Evolutionary conservation across 2,113 vertebrate species (phyloP).

Genomic region (Agelaius phoeniceus): DNA sequence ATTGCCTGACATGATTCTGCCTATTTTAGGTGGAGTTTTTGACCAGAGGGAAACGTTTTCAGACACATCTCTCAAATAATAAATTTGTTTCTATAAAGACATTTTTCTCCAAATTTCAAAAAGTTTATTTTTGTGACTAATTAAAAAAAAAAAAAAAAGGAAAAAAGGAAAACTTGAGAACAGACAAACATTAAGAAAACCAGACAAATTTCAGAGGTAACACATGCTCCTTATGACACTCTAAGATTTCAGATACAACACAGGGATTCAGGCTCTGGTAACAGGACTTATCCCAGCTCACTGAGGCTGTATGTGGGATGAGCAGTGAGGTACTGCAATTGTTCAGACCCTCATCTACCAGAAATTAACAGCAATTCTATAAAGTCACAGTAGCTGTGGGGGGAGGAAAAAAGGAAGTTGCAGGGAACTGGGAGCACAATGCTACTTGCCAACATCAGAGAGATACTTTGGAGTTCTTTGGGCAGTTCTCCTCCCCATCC

Average conservation of each 20-base stretch:
- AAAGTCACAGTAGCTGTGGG: background rate
- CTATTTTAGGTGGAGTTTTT: background rate
- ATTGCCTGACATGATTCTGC: background rate
- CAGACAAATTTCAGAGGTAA: conserved; percentile 55
- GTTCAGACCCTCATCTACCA: background rate
- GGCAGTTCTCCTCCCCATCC: background rate
- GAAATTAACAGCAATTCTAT: background rate
- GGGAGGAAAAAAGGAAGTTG: background rate
- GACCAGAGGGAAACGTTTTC: background rate
- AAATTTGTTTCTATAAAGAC: conserved; percentile 19
- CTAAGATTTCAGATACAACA: conserved; percentile 46
- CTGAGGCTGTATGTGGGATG: background rate
- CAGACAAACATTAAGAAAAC: conserved; percentile 59
- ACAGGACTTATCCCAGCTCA: conserved; percentile 12
- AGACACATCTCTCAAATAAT: background rate
- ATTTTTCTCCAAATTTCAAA: conserved; percentile 74
- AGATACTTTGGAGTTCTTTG: conserved; percentile 2
- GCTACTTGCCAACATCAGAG: conserved; percentile 10
- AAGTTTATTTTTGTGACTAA: conserved; percentile 74
- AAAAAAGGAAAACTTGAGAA: conserved; percentile 34
- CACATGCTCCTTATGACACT: conserved; percentile 34
- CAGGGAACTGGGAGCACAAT: background rate
- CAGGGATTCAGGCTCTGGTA: conserved; percentile 51
- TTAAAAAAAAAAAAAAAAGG: conserved; percentile 26
- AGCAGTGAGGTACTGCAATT: background rate